Base-by-base conservation (phyloP, 2,113 vertebrate genomes). In the Genyomyrus donnyi region DNA sequence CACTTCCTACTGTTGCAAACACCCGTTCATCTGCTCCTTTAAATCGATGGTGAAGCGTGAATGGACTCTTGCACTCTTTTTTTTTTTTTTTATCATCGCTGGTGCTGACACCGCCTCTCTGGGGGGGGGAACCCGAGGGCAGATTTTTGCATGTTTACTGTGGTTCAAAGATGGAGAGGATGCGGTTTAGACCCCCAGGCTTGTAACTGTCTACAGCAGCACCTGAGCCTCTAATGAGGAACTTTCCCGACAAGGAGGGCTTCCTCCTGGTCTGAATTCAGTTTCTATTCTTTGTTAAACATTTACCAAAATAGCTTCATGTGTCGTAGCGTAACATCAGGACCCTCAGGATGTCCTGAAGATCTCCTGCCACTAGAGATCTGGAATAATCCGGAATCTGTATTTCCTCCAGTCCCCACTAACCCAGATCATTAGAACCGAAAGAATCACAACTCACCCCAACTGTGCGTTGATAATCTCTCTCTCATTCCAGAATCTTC, bases 401-500 rank as follows among this genome's bases (percentile, higher is more conserved):
- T 8, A n/a, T 62, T 9, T 74, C 31, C n/a, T 74, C 66, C 11
- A 35, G n/a, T 74, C 11, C 13, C 27, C n/a, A 35, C 66, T 74
- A 27, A 74, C 66, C 66, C 9, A 35, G n/a, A 74, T 27, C 27
- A 74, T 74, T 74, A 35, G 31, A 70, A 70, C 8, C 13, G 10
- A 70, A 13, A 70, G n/a, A 35, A 35, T 62, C 21, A n/a, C 56
- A 58, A 58, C 56, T n/a, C 21, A 58, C 56, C 56, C 56, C 66
- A 70, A 74, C n/a, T 74, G 27, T 35, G n/a, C 11, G 13, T 74
- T 35, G 31, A 31, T 31, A 91, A 91, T 92, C 96, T 15, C 95
- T 35, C 66, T 74, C 66, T 74, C n/a, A 53, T 53, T 95, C 48
- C 95, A 99, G 98, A 95, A 99, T 99, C 94, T 99, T 99, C 96